A percentile compares a stretch with the other conserved stretches of the same genome.
Evolutionary conservation across 2,797 vertebrate genomes (phyloP).

Genomic region (Microchirus variegatus): DNA sequence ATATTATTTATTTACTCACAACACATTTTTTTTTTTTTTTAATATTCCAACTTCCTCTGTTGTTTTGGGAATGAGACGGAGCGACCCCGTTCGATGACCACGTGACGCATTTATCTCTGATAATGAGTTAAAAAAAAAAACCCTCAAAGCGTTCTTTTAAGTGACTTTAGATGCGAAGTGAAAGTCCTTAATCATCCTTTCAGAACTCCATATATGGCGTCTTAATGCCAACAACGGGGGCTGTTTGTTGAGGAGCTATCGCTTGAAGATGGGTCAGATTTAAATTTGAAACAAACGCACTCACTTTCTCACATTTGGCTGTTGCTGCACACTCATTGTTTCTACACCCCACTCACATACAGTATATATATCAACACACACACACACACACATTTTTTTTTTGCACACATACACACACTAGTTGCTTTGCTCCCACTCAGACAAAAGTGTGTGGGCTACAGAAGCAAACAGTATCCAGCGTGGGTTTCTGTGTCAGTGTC

Average conservation of each 20-base stretch:
- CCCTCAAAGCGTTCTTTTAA: background rate
- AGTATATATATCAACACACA: conserved; percentile 6
- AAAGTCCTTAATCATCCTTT: conserved; percentile 21
- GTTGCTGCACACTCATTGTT: conserved; percentile 50
- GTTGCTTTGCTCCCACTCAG: conserved; percentile 54
- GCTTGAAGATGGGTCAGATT: conserved; percentile 33
- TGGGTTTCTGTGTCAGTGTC: conserved; percentile 55
- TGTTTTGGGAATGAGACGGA: too few species aligned
- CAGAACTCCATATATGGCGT: conserved; percentile 9
- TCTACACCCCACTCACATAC: conserved; percentile 40
- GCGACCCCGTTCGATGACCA: too few species aligned
- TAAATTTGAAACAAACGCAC: conserved; percentile 38
- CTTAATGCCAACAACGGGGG: conserved; percentile 8
- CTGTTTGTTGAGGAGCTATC: conserved; percentile 19
- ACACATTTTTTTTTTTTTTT: too few species aligned
- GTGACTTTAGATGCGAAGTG: conserved; percentile 4
- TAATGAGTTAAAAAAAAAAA: too few species aligned
- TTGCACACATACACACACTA: conserved; percentile 45
- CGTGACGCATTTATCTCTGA: too few species aligned
- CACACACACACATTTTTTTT: conserved; percentile 32
- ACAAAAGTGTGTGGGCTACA: conserved; percentile 56
- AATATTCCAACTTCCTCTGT: too few species aligned
- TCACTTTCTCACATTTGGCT: conserved; percentile 46
- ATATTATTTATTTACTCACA: too few species aligned
- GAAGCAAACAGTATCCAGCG: conserved; percentile 60